Base-by-base conservation (phyloP, 2,113 vertebrate genomes). In the Riparia riparia region DNA sequence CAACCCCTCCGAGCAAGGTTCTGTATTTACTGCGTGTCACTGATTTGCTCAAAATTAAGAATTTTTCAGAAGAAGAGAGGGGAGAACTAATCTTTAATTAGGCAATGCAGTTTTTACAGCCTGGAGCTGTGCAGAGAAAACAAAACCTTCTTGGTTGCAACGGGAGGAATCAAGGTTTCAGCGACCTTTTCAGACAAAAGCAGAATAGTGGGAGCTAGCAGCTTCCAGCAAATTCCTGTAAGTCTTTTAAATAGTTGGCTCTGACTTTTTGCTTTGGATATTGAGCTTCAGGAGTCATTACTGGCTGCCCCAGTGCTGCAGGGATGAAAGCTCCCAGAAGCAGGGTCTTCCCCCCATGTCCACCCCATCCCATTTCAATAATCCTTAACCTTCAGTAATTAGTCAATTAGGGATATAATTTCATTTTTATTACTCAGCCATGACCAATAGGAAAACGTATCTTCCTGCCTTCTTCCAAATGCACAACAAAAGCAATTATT, bases 191-290 rank as follows among this genome's bases (percentile, higher is more conserved):
- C 42, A 79, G 45, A 71, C 49, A 79, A 50, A 91, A 88, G 65
- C 57, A 79, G 80, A 77, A 15, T 1, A 63, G 37, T 3, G 34
- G 25, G 31, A 96, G 39, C 39, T 70, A 66, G 51, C 41, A 1
- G 4, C 41, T 83, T 90, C 78, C 88, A 94, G 41, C 24, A 79
- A 65, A 72, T 87, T 82, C 92, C 78, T 53, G 28, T 71, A 79
- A 86, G 44, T 32, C 53, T 82, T 85, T 88, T 37, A 44, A 81
- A 51, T 2, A 68, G 16, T 17, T 93, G 78, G 49, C 79, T 92
- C 61, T 42, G 79, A 54, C 37, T 84, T 94, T 95, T 61, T 84
- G 21, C 54, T 83, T 82, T 77, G 71, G 68, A 19, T 82, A 17
- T 17, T 44, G 76, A 82, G 65, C 51, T 56, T 82, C 32, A 58